phyloP scores from a whole-genome alignment of 2,888 invertebrate genomes.

The Sarcophaga caerulescens region DNA sequence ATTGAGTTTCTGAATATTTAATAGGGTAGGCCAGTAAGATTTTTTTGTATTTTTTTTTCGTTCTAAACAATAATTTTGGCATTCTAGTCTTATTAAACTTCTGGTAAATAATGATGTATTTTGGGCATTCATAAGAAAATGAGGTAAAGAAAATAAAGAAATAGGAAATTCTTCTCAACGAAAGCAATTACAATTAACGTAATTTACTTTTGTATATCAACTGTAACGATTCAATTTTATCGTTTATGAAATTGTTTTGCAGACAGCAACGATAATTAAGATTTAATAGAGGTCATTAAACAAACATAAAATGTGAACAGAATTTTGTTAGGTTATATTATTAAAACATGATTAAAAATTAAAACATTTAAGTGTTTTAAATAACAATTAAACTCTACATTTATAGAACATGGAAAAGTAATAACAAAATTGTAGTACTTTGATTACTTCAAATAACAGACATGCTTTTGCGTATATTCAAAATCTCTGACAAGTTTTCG shows the following conservation, averaged over 20 bases:
- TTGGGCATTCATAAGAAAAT: slow-evolving; percentile 25
- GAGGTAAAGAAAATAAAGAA: not conserved
- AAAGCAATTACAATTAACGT: slow-evolving; percentile 19
- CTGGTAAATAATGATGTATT: slow-evolving; percentile 40
- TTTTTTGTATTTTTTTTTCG: not conserved
- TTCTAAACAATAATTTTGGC: not conserved
- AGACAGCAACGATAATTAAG: not conserved
- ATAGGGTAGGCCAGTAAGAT: not conserved
- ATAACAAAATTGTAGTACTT: too few species aligned
- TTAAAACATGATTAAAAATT: too few species aligned
- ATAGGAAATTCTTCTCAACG: not conserved
- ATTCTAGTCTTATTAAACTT: slow-evolving; percentile 32
- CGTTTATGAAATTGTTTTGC: slow-evolving; percentile 10
- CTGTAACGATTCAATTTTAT: not conserved
- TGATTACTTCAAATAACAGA: too few species aligned
- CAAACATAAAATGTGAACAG: not conserved
- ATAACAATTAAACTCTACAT: too few species aligned
- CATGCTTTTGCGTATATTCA: too few species aligned
- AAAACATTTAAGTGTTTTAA: too few species aligned
- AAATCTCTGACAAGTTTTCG: too few species aligned
- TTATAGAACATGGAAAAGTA: too few species aligned
- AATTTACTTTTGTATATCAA: not conserved
- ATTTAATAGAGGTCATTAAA: not conserved
- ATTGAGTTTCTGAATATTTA: not conserved
- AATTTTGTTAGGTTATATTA: not conserved